phyloP scores from a whole-genome alignment of 2,113 vertebrate genomes.

The Alethe diademata region DNA sequence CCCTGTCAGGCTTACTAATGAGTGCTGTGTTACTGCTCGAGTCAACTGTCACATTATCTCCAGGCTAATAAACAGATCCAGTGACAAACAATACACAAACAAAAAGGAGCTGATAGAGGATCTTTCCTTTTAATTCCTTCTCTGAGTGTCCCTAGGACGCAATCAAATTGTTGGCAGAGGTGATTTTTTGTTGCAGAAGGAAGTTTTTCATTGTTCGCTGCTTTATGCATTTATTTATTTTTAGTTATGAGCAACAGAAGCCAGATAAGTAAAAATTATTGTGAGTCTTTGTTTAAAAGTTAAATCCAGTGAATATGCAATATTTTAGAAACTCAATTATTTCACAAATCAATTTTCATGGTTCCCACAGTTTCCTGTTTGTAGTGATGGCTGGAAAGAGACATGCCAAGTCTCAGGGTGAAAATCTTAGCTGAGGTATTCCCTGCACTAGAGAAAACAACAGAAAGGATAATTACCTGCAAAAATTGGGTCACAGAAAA shows the following conservation, averaged over 20 bases:
- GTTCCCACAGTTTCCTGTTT: not conserved
- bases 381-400: not conserved
- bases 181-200: not conserved
- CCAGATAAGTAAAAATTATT: not conserved
- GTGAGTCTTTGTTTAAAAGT: not conserved
- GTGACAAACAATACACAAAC: slow-evolving; percentile 72
- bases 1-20: slow-evolving; percentile 77
- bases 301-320: not conserved
- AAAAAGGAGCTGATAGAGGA: slow-evolving; percentile 64
- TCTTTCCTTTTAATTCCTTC: slow-evolving; percentile 58
- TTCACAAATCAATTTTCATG: not conserved
- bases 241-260: not conserved
- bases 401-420: not conserved
- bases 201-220: not conserved
- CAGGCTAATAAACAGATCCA: slow-evolving; percentile 70
- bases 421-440: not conserved
- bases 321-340: not conserved
- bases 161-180: not conserved
- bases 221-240: not conserved
- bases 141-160: slow-evolving; percentile 17
- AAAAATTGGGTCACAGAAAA: slow-evolving; percentile 13
- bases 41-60: slow-evolving; percentile 77
- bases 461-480: not conserved
- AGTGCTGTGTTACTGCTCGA: slow-evolving; percentile 71
- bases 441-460: not conserved